Evolutionary conservation across 2,113 vertebrate species (phyloP).

Genomic region (Strix uralensis): DNA sequence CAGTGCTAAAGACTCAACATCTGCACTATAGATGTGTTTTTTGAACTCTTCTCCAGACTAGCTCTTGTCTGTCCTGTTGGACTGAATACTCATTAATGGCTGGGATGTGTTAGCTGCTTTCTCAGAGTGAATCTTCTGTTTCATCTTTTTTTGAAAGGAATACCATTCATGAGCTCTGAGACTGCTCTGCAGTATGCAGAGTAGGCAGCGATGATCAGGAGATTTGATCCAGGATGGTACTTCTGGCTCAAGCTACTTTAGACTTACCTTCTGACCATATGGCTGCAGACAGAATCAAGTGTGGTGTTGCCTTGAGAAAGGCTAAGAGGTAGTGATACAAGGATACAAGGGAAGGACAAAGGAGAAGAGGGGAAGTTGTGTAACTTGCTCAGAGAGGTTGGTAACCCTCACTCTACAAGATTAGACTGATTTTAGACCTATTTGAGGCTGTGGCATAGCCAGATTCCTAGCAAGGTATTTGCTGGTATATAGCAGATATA

Average conservation of each 20-base stretch:
- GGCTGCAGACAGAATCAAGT: not conserved
- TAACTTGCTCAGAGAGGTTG: not conserved
- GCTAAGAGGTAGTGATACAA: not conserved
- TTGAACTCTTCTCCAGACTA: not conserved
- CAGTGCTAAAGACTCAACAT: not conserved
- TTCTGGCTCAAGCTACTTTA: not conserved
- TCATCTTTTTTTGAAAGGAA: conserved; percentile 4
- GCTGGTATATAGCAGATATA: not conserved
- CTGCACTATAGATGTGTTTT: fast-evolving
- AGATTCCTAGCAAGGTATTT: not conserved
- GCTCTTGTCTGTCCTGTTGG: not conserved
- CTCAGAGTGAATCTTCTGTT: not conserved
- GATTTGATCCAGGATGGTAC: not conserved
- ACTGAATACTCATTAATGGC: not conserved
- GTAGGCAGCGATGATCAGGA: not conserved
- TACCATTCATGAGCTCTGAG: not conserved
- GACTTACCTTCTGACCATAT: not conserved
- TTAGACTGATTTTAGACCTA: not conserved
- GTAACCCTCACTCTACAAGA: not conserved
- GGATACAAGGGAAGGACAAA: not conserved
- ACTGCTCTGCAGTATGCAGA: not conserved
- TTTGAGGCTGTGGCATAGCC: not conserved
- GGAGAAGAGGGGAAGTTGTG: not conserved
- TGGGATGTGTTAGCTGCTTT: not conserved
- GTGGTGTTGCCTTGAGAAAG: not conserved